Evolutionary conservation across 2,888 invertebrate genomes (phyloP).

Genomic region (Tuta absoluta): DNA sequence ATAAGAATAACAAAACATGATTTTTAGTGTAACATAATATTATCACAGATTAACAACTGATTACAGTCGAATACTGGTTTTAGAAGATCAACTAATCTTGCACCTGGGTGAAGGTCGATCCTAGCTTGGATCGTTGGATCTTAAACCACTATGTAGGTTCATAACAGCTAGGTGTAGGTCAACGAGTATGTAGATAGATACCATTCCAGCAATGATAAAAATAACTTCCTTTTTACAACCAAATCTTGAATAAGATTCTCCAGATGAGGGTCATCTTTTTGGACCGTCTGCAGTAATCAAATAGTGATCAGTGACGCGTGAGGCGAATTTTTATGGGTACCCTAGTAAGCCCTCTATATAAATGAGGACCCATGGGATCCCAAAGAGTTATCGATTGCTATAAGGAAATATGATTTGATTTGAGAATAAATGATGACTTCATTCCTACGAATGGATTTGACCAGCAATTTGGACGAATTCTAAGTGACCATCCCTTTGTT

Average conservation of each 20-base stretch:
- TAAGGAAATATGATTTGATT: conserved; percentile 10
- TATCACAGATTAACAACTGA: too few species aligned
- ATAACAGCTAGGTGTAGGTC: too few species aligned
- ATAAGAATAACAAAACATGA: too few species aligned
- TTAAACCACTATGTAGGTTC: too few species aligned
- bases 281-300: conserved; percentile 64
- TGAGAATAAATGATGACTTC: not conserved
- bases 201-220: not conserved
- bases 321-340: conserved; percentile 68
- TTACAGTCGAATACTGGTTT: too few species aligned
- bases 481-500: too few species aligned
- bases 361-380: conserved; percentile 45
- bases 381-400: conserved; percentile 29
- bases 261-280: conserved; percentile 38
- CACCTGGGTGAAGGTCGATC: too few species aligned
- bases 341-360: conserved; percentile 61
- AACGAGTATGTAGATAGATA: too few species aligned
- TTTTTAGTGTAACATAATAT: too few species aligned
- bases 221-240: not conserved
- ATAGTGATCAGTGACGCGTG: conserved; percentile 71
- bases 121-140: too few species aligned
- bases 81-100: too few species aligned
- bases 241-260: conserved; percentile 6
- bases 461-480: too few species aligned
- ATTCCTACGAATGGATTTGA: not conserved